phyloP scores from a whole-genome alignment of 2,113 vertebrate species.

The Dolichotis patagonum region DNA sequence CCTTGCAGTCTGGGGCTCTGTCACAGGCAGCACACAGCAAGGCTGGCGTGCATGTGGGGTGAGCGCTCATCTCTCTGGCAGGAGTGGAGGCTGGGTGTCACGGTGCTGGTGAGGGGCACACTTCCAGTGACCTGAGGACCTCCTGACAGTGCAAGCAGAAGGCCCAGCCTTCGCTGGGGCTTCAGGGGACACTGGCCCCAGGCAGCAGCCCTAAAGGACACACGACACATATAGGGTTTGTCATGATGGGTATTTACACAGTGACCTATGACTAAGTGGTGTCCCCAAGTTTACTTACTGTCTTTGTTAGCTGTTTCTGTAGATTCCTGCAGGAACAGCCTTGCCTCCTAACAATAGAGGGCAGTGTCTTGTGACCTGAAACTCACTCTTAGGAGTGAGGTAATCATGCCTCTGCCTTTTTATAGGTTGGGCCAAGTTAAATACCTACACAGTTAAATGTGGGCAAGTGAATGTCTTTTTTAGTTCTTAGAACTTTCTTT shows the following conservation, averaged over 20 bases:
- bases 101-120: neutral
- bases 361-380: neutral
- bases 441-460: neutral
- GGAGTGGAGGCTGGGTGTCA: neutral
- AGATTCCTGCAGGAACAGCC: too few species aligned
- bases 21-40: neutral
- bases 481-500: neutral
- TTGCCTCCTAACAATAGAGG: neutral
- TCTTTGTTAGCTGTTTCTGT: too few species aligned
- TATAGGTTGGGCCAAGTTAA: neutral
- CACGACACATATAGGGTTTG: neutral
- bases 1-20: neutral
- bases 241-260: too few species aligned
- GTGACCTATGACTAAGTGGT: too few species aligned
- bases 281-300: too few species aligned
- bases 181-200: neutral
- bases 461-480: neutral
- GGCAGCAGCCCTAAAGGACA: neutral
- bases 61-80: neutral
- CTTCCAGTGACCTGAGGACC: neutral
- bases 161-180: neutral
- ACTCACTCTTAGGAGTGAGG: neutral
- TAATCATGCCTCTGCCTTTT: neutral
- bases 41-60: neutral
- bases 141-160: neutral